Evolutionary conservation across 1,140 invertebrate species (phyloP).

Genomic region (Drosophila tristis): DNA sequence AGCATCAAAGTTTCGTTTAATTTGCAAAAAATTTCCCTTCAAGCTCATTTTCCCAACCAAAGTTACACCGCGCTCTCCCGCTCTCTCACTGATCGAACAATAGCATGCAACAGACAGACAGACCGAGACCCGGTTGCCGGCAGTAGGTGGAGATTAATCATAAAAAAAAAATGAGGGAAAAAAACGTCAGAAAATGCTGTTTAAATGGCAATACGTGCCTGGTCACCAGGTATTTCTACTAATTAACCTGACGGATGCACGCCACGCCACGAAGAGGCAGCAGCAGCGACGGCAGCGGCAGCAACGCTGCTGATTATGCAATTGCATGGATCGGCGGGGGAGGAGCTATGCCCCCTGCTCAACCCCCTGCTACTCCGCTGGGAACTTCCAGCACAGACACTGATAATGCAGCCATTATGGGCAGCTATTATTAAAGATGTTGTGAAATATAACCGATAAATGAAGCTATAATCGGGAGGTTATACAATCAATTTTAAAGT

Average conservation of each 20-base stretch:
- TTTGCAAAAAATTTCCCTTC: no score
- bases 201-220: conserved; percentile 77
- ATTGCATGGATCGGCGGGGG: conserved; percentile 27
- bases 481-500: conserved; percentile 15
- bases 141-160: conserved; percentile 73
- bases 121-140: conserved; percentile 21
- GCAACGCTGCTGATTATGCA: conserved; percentile 53
- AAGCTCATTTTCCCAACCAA: no score
- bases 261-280: conserved; percentile 36
- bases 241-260: conserved; percentile 72
- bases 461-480: no score
- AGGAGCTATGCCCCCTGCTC: no score
- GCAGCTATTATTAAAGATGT: no score
- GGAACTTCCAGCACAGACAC: no score
- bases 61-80: no score
- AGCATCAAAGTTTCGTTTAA: no score
- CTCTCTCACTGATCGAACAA: conserved; percentile 17
- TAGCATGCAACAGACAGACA: conserved; percentile 51
- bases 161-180: conserved; percentile 19
- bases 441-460: no score
- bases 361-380: no score
- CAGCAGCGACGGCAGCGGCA: no score
- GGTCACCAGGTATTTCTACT: conserved; percentile 71
- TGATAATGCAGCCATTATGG: no score
- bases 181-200: conserved; percentile 55